Conservation (phyloP, 2,113 vertebrate genomes). For the Procapra przewalskii region DNA sequence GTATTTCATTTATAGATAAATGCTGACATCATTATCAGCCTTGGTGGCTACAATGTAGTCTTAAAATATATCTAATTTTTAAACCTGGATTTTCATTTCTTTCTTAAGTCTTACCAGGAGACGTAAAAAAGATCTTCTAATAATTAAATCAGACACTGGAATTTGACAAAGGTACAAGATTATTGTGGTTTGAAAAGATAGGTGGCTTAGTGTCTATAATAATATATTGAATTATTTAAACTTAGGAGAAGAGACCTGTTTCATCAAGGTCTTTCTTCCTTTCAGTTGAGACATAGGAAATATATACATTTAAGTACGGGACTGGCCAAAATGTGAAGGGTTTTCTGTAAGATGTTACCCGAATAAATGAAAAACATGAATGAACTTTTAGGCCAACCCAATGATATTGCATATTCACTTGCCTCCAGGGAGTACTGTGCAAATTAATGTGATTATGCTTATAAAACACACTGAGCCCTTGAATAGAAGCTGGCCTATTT, state of each 20-base stretch:
- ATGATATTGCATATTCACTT: background rate
- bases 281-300: background rate
- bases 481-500: background rate
- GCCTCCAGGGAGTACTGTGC: background rate
- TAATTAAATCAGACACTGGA: background rate
- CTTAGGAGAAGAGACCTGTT: background rate
- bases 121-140: background rate
- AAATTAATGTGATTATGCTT: background rate
- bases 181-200: background rate
- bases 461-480: background rate
- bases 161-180: background rate
- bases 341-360: background rate
- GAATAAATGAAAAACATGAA: background rate
- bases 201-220: background rate
- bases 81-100: background rate
- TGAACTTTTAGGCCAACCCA: background rate
- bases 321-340: background rate
- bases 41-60: background rate
- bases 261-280: background rate
- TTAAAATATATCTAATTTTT: background rate
- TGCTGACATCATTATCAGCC: background rate
- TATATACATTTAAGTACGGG: background rate
- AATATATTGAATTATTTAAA: background rate
- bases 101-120: background rate
- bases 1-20: background rate